These are phyloP conservation scores for Melanotaenia pygmaea DNA, from an alignment of 2,797 vertebrate genomes.

Conservation along the genomic window DNA sequence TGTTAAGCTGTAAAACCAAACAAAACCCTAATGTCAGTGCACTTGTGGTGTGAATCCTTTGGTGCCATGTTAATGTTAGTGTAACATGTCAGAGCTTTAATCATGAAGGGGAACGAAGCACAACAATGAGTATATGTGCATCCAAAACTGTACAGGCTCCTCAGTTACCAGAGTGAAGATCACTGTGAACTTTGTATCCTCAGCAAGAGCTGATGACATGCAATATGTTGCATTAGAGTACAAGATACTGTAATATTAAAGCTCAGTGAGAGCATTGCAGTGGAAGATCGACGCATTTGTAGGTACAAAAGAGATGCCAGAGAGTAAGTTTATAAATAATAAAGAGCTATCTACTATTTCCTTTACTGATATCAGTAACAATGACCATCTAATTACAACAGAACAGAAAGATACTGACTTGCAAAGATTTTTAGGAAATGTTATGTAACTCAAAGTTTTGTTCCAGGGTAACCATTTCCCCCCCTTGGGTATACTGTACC, in stretches of 20 bases:
- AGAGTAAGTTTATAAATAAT: constrained; percentile 8
- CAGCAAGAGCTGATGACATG: constrained; percentile 34
- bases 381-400: neutral
- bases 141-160: neutral
- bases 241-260: constrained; percentile 29
- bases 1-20: constrained; percentile 24
- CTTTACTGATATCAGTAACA: neutral
- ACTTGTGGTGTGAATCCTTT: constrained; percentile 20
- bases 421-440: too few species aligned
- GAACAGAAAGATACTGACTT: too few species aligned
- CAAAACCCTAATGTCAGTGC: constrained; percentile 36
- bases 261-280: constrained; percentile 18
- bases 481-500: too few species aligned
- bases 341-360: neutral
- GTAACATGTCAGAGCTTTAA: constrained; percentile 37
- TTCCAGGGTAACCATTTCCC: too few species aligned
- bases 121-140: constrained; percentile 21
- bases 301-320: constrained; percentile 44
- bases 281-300: constrained; percentile 8
- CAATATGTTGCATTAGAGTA: constrained; percentile 17
- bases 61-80: constrained; percentile 14
- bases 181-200: constrained; percentile 23
- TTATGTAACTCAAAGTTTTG: too few species aligned
- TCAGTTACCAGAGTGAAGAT: neutral
- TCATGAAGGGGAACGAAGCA: constrained; percentile 32